Evolutionary conservation across 1,140 invertebrate genomes (phyloP), one percentile per base, ranked within the genome.

Genomic region (Orchesella cincta): DNA sequence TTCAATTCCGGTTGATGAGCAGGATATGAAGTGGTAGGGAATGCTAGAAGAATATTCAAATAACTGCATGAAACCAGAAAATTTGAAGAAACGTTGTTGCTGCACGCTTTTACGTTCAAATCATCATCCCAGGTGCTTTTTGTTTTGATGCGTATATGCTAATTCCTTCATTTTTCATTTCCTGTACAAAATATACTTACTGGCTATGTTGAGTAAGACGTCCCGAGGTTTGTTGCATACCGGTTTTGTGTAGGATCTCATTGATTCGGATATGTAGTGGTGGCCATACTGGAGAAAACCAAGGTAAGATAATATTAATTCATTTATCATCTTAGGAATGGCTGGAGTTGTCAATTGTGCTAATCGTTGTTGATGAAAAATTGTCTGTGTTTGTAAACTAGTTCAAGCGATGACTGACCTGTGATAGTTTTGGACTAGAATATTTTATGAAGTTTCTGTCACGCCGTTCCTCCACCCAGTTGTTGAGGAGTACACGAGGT

Each of bases 391-490:
- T n/a, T n/a, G n/a, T n/a, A n/a, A n/a, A n/a, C n/a, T n/a, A n/a
- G n/a, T n/a, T n/a, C n/a, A n/a, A n/a, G n/a, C n/a, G n/a, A n/a
- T n/a, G n/a, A 46, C 8, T 64, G 23, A 64, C 67, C 67, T 71
- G 29, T 16, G 67, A 71, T 16, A 71, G 26, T 5, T 31, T 12
- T 31, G 67, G 67, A 5, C 29, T 8, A 23, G 16, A 2, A 23
- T 71, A 71, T 23, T 71, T 71, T 8, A 71, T 71, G 26, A 28
- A 36, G 16, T 33, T 18, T 23, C 67, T 8, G 34, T 71, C 67
- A 5, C 67, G 12, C 26, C 67, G 23, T 28, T 71, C 67, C 34
- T 71, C 67, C 67, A 71, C 67, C 67, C 67, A 71, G 67, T 71
- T 71, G 26, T 33, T 71, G 12, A 71, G 29, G 12, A 71, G 67